A percentile compares a stretch with the other conserved stretches of the same genome.
Conservation (phyloP, 2,797 vertebrate genomes). For the Girardinus metallicus region DNA sequence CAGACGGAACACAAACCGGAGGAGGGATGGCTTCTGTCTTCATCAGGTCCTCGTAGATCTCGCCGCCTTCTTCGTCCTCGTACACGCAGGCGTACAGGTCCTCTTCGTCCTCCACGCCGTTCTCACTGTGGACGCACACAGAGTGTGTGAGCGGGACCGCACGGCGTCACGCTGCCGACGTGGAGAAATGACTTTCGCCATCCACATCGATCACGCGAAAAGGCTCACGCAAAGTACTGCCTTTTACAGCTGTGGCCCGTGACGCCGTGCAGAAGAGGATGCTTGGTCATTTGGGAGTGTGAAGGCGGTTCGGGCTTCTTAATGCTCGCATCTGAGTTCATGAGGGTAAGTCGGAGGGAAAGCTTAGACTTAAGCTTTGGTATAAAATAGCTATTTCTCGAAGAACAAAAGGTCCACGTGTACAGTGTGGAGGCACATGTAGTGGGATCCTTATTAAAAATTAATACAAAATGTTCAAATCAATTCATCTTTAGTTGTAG, state of each 20-base stretch:
- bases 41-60: slow-evolving; percentile 98
- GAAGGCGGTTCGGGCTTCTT: slow-evolving; percentile 47
- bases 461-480: neutral
- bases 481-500: neutral
- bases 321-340: slow-evolving; percentile 27
- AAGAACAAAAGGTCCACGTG: neutral
- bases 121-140: slow-evolving; percentile 82
- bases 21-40: slow-evolving; percentile 89
- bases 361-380: neutral
- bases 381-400: neutral
- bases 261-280: slow-evolving; percentile 28
- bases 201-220: slow-evolving; percentile 3
- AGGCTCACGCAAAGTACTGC: slow-evolving; percentile 6
- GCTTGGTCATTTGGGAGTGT: slow-evolving; percentile 39
- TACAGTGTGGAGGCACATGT: neutral
- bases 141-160: neutral
- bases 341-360: slow-evolving; percentile 30
- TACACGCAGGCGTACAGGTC: slow-evolving; percentile 97
- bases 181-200: slow-evolving; percentile 13
- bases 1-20: slow-evolving; percentile 75
- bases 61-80: slow-evolving; percentile 94
- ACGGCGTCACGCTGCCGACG: slow-evolving; percentile 14
- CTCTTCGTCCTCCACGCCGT: slow-evolving; percentile 89
- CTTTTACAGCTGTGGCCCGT: slow-evolving; percentile 27
- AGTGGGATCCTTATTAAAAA: neutral